Evolutionary conservation across 2,113 vertebrate genomes (phyloP).

Genomic region (Perognathus longimembris): DNA sequence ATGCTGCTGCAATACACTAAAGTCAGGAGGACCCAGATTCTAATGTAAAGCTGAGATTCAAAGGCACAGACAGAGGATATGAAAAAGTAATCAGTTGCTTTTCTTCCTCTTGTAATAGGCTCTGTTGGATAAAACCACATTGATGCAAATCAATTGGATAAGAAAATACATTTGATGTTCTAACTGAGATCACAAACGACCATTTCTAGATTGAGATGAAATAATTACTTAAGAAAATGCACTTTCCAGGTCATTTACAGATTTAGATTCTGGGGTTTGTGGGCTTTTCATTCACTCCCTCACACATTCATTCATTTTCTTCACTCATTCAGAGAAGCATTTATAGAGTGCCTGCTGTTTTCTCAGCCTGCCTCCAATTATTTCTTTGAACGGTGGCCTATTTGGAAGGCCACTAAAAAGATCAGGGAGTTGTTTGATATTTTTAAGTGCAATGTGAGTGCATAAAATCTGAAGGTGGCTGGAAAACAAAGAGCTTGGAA

Average conservation of each 20-base stretch:
- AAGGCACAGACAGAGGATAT: neutral
- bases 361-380: constrained; percentile 50
- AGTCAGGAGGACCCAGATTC: neutral
- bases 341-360: constrained; percentile 49
- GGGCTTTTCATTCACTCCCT: constrained; percentile 48
- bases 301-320: constrained; percentile 42
- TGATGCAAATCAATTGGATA: neutral
- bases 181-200: constrained; percentile 41
- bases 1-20: neutral
- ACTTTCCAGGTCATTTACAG: constrained; percentile 54
- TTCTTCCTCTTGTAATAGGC: neutral
- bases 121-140: constrained; percentile 36
- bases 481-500: constrained; percentile 36
- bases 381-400: constrained; percentile 42
- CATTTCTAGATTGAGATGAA: constrained; percentile 66
- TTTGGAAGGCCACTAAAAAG: constrained; percentile 46
- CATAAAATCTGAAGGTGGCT: constrained; percentile 4
- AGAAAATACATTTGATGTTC: constrained; percentile 1
- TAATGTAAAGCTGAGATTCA: neutral
- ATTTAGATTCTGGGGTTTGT: constrained; percentile 19
- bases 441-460: constrained; percentile 45
- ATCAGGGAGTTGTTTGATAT: neutral
- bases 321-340: constrained; percentile 53
- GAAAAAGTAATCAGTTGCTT: neutral
- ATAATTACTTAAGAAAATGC: constrained; percentile 40